A percentile compares a stretch with the other conserved stretches of the same genome.
These are phyloP conservation scores for Anolis carolinensis DNA, from an alignment of 2,113 vertebrate species.

Conservation along the genomic window DNA sequence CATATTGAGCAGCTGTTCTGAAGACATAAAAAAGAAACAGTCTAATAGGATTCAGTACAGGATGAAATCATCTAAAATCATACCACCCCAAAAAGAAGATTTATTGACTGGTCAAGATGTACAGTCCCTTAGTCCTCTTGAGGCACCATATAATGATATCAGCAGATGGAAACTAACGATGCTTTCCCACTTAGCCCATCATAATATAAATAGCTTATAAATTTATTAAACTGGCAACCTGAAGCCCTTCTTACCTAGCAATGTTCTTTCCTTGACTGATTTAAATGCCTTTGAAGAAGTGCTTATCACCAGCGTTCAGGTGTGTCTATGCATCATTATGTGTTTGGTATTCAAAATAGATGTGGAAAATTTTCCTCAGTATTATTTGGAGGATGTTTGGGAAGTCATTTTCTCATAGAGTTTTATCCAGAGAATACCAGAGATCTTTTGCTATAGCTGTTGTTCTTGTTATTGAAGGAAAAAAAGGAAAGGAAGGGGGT, in stretches of 20 bases:
- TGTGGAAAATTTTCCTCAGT: background rate
- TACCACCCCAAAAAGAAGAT: background rate
- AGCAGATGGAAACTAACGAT: background rate
- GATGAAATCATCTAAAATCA: conserved; percentile 1
- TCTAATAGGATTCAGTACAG: background rate
- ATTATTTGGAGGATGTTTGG: background rate
- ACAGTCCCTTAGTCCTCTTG: background rate
- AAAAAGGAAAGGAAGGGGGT: too few species aligned
- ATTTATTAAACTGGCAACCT: background rate
- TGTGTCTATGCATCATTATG: background rate
- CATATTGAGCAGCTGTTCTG: conserved; percentile 10
- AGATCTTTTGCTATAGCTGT: background rate
- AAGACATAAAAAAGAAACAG: background rate
- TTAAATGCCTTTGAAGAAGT: too few species aligned
- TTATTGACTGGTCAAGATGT: background rate
- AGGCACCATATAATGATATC: background rate
- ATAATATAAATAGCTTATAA: background rate
- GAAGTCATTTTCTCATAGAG: background rate
- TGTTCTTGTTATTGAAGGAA: background rate
- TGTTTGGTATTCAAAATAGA: background rate
- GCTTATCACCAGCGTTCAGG: too few species aligned
- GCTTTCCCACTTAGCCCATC: background rate
- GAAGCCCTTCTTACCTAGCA: too few species aligned
- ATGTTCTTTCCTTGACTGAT: too few species aligned
- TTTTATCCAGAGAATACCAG: too few species aligned